A percentile compares a stretch with the other conserved stretches of the same genome.
These are phyloP conservation scores for Pemphigus obesinymphae DNA, from an alignment of 1,140 invertebrate genomes.

Conservation along the genomic window DNA sequence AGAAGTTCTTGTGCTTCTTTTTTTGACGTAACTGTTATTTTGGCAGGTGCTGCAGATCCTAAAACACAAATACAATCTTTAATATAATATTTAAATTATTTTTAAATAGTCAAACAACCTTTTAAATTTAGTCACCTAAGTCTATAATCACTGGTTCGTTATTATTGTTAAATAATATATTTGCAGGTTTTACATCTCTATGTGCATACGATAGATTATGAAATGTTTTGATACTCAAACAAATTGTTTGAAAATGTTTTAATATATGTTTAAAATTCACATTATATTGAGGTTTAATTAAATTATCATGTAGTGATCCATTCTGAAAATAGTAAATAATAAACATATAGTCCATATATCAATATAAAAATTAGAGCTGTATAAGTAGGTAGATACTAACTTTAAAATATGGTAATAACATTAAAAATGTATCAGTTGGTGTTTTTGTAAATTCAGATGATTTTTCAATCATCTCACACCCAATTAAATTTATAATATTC, in stretches of 20 bases:
- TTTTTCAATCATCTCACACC: conserved; percentile 26
- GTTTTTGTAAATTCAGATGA: conserved; percentile 21
- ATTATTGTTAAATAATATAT: conserved; percentile 70
- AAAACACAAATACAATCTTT: conserved; percentile 32
- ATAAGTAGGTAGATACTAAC: conserved; percentile 52
- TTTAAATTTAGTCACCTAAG: conserved; percentile 56
- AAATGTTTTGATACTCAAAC: conserved; percentile 69
- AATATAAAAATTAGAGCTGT: background rate
- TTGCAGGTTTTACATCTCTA: conserved; percentile 79
- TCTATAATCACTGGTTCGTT: conserved; percentile 76
- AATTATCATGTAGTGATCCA: conserved; percentile 69
- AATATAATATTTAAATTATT: background rate
- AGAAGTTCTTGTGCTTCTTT: conserved; percentile 70
- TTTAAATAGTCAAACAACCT: conserved; percentile 9
- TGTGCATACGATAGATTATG: conserved; percentile 74
- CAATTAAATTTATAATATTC: conserved; percentile 20
- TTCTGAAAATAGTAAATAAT: conserved; percentile 53
- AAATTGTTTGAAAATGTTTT: conserved; percentile 68
- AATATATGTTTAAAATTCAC: conserved; percentile 63
- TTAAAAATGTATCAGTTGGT: conserved; percentile 64
- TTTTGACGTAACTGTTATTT: conserved; percentile 67
- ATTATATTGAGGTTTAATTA: conserved; percentile 61
- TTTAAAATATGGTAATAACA: conserved; percentile 73
- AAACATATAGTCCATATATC: background rate
- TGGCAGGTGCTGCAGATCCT: conserved; percentile 72